A percentile compares a stretch with the other conserved stretches of the same genome.
phyloP scores from a whole-genome alignment of 2,888 invertebrate genomes.

The Latheticus oryzae region DNA sequence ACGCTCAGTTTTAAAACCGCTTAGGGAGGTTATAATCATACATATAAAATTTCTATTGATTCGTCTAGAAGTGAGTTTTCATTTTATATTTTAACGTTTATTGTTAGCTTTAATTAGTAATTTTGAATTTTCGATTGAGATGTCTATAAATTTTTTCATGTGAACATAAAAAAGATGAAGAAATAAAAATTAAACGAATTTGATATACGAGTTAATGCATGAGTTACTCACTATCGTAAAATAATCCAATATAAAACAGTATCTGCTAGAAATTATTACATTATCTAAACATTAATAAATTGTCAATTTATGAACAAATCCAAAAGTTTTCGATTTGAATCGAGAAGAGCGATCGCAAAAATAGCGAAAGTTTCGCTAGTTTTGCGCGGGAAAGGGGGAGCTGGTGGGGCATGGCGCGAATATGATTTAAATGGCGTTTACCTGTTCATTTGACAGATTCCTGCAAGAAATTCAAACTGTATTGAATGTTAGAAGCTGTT shows the following conservation, averaged over 20 bases:
- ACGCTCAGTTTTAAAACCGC: slow-evolving; percentile 10
- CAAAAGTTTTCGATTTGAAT: too few relatives aligned
- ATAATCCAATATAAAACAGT: too few relatives aligned
- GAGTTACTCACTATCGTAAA: slow-evolving; percentile 30
- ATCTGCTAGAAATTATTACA: too few relatives aligned
- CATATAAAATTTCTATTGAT: slow-evolving; percentile 26
- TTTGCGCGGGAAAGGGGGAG: slow-evolving; percentile 11
- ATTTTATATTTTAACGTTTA: too few relatives aligned
- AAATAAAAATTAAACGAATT: slow-evolving; percentile 26
- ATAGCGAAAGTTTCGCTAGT: too few relatives aligned
- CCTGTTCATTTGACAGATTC: slow-evolving; percentile 50
- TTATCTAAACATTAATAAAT: too few relatives aligned
- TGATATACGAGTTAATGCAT: slow-evolving; percentile 10
- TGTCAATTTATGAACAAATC: too few relatives aligned
- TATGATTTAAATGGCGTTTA: slow-evolving; percentile 45
- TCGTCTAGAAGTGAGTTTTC: too few relatives aligned
- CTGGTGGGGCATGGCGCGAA: slow-evolving; percentile 37
- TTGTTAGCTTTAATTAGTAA: not conserved
- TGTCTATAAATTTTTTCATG: slow-evolving; percentile 17
- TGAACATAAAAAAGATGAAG: slow-evolving; percentile 14
- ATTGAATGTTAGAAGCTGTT: slow-evolving; percentile 37
- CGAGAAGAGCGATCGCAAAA: too few relatives aligned
- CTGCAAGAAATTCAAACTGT: slow-evolving; percentile 44
- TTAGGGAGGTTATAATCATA: slow-evolving; percentile 15
- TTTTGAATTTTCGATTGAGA: slow-evolving; percentile 5